Base-by-base conservation (phyloP, 2,113 vertebrate species). In the Probosciger aterrimus region DNA sequence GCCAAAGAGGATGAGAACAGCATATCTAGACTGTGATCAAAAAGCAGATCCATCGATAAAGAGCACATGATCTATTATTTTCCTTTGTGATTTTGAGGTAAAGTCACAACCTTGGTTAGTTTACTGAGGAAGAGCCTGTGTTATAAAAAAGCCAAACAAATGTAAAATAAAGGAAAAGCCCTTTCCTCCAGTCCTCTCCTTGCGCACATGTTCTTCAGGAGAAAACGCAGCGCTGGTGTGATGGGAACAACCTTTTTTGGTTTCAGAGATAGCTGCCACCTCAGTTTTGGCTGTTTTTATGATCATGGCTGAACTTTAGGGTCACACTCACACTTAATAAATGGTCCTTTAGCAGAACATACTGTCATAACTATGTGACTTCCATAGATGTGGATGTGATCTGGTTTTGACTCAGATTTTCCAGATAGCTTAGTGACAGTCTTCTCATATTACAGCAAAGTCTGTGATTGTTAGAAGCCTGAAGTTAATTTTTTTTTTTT, bases 161-260 rank as follows among this genome's bases (percentile, higher is more conserved):
- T n/a, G 5, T 2, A 70, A 69, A 52, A 28, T 8, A 18, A 76
- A 35, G 18, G 14, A 64, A 70, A 70, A 52, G 8, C 16, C 5
- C 10, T 39, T 83, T 85, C 5, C 10, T 85, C 30, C 15, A 41
- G 14, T 50, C 52, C 5, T 76, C 10, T 71, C 8, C 12, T 17
- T 30, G 8, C 0, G 0, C 10, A 24, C 4, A 11, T 0, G 0
- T 67, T 78, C 46, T 71, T 74, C 14, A 31, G 17, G 18, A 74
- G 49, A 39, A 23, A 71, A 44, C 0, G 0, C 23, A 20, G 8
- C 39, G 14, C 50, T 70, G 14, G 2, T 55, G 6, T 64, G 46
- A 60, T 50, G 50, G 27, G 22, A 83, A 23, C 2, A 6, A 46
- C 18, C 8, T 49, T 50, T 86, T 82, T 64, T 70, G 4, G 8